Evolutionary conservation across 2,797 vertebrate species (phyloP).

Genomic region (Cyclopterus lumpus): DNA sequence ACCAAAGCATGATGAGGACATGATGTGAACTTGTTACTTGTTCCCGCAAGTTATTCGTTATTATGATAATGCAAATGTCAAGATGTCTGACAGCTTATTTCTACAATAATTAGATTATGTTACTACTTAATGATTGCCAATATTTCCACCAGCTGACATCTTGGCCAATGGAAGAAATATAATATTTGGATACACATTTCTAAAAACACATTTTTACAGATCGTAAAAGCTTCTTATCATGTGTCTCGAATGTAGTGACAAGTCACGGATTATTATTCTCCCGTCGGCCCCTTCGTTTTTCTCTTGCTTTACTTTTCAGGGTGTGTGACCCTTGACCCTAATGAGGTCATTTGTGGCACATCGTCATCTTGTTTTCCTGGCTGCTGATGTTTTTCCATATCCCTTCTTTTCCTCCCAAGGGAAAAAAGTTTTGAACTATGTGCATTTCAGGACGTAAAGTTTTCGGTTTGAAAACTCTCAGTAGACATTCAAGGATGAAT

Average conservation of each 20-base stretch:
- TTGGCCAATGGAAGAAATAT: conserved; percentile 1
- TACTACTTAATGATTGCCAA: not conserved
- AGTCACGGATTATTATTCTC: not conserved
- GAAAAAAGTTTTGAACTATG: conserved; percentile 20
- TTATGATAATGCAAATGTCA: not conserved
- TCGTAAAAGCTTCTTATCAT: not conserved
- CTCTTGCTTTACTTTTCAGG: conserved; percentile 46
- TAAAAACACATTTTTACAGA: not conserved
- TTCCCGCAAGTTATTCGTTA: not conserved
- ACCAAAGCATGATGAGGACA: not conserved
- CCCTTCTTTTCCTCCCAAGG: conserved; percentile 42
- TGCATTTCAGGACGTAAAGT: conserved; percentile 67
- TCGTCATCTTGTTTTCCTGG: conserved; percentile 65
- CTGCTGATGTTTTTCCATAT: conserved; percentile 62
- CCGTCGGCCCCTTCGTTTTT: not conserved
- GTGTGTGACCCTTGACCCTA: conserved; percentile 57
- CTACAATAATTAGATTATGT: conserved; percentile 1
- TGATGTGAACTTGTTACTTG: not conserved
- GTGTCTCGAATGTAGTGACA: not conserved
- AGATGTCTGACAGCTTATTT: not conserved
- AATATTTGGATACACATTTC: not conserved
- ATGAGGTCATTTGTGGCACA: conserved; percentile 62
- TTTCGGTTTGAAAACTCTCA: conserved; percentile 47
- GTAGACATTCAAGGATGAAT: conserved; percentile 25
- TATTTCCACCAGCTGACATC: not conserved